Conservation (phyloP, 1,140 invertebrate genomes). For the Prorops nasuta region DNA sequence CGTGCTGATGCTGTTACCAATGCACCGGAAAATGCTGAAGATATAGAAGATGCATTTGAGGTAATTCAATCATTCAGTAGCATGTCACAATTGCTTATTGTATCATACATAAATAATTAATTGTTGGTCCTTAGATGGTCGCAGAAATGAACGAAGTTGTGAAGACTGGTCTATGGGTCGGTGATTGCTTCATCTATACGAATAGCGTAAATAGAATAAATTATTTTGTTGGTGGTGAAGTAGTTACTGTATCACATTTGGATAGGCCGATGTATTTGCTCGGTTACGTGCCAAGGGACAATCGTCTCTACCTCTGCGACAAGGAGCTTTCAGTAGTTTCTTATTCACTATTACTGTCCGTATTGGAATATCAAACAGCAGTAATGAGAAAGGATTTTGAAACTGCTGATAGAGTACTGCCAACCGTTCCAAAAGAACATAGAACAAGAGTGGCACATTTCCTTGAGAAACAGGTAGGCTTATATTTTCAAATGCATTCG, state of each 20-base stretch:
- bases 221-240: slow-evolving; percentile 98
- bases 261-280: slow-evolving; percentile 92
- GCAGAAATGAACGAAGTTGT: slow-evolving; percentile 90
- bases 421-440: slow-evolving; percentile 93
- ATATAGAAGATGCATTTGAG: slow-evolving; percentile 97
- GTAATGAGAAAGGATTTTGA: slow-evolving; percentile 98
- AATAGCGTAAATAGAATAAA: slow-evolving; percentile 96
- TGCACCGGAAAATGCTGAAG: slow-evolving; percentile 80
- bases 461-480: slow-evolving; percentile 98
- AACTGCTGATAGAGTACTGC: slow-evolving; percentile 91
- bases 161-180: slow-evolving; percentile 97
- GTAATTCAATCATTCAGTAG: slow-evolving; percentile 56
- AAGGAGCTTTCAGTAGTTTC: slow-evolving; percentile 97
- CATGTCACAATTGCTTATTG: neutral
- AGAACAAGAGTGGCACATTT: slow-evolving; percentile 97
- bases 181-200: slow-evolving; percentile 99
- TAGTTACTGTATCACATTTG: slow-evolving; percentile 96
- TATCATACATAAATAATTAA: slow-evolving; percentile 11
- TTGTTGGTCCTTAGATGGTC: slow-evolving; percentile 69
- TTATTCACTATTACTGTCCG: slow-evolving; percentile 81
- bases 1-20: slow-evolving; percentile 74
- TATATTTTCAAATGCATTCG: too few species aligned
- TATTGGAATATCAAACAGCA: slow-evolving; percentile 98
- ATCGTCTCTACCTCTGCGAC: slow-evolving; percentile 93
- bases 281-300: slow-evolving; percentile 97